Evolutionary conservation across 2,113 vertebrate species (phyloP), one percentile per base, ranked within the genome.

Genomic region (Chionodraco myersi): DNA sequence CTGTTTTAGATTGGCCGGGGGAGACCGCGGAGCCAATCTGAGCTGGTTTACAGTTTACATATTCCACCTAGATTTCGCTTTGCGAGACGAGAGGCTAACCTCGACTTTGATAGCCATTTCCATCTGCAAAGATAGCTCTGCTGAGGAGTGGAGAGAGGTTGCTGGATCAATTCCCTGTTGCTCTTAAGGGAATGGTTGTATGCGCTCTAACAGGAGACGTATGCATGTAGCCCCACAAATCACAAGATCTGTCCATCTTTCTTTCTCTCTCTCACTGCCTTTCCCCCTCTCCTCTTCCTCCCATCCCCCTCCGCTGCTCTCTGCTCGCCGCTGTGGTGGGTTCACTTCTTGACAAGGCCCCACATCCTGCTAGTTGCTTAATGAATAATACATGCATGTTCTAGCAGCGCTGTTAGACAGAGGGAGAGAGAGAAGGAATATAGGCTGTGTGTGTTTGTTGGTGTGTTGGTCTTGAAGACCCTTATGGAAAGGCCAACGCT

Each of bases 331-430:
- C 83, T 54, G 83, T 61, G 82, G 83, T 86, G 79, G 87, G 83
- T 91, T 90, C 86, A 85, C 71, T 80, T 91, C 89, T 86, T 93
- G 90, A 93, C 92, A 92, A 90, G 89, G 87, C 90, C 89, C 86
- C 90, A 90, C 90, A 93, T 91, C 87, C 83, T 91, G 87, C 88
- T 92, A 74, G 83, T 86, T 86, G 86, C 88, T 86, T 85, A 88
- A 91, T 93, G 90, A 93, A 94, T 94, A 94, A 94, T 93, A 91
- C 88, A 94, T 93, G 85, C 79, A 87, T 84, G 88, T 85, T 88
- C 84, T 58, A 62, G 76, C 72, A 75, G 78, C 49, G 34, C 89
- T 87, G 84, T 81, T 89, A 85, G 79, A 86, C 49, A 21, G 82
- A 82, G 56, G 10, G 77, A 49, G 26, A 68, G 66, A 59, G 72